Conservation (phyloP, 2,797 vertebrate genomes). For the Serranus cabrilla region DNA sequence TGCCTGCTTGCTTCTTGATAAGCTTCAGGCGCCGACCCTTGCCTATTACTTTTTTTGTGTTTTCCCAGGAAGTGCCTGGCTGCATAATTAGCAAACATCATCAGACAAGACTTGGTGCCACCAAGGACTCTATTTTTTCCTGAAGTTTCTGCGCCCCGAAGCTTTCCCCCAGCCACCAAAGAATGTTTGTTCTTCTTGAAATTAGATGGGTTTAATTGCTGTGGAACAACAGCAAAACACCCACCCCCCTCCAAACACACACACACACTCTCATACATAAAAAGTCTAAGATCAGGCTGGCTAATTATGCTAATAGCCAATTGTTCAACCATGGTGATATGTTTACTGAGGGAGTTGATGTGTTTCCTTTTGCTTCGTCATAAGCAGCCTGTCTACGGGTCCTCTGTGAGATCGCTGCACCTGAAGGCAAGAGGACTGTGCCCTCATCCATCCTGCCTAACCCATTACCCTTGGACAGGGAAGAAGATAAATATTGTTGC, state of each 20-base stretch:
- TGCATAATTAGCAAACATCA: conserved; percentile 99
- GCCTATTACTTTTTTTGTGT: conserved; percentile 89
- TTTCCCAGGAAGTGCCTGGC: conserved; percentile 91
- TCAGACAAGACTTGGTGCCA: conserved; percentile 94
- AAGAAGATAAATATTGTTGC: conserved; percentile 96
- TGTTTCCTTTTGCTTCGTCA: conserved; percentile 95
- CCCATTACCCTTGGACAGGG: conserved; percentile 92
- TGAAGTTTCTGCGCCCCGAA: conserved; percentile 95
- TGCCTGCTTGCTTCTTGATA: conserved; percentile 92
- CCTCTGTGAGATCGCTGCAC: conserved; percentile 86
- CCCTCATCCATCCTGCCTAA: conserved; percentile 94
- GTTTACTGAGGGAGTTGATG: conserved; percentile 97
- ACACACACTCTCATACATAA: conserved; percentile 64
- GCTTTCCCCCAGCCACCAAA: conserved; percentile 94
- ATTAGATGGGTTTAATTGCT: conserved; percentile 99
- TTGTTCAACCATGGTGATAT: conserved; percentile 96
- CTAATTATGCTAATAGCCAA: conserved; percentile 99
- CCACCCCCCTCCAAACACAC: conserved; percentile 53
- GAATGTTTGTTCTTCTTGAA: conserved; percentile 99
- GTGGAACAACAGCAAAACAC: conserved; percentile 90
- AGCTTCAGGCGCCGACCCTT: conserved; percentile 94
- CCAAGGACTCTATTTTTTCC: conserved; percentile 87
- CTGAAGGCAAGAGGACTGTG: conserved; percentile 91
- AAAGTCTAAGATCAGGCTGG: conserved; percentile 93
- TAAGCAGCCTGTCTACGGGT: conserved; percentile 93